Percentiles rank a stretch among this genome's conserved stretches.
Conservation (phyloP, 2,888 invertebrate species). For the Acanthopleura granulata region DNA sequence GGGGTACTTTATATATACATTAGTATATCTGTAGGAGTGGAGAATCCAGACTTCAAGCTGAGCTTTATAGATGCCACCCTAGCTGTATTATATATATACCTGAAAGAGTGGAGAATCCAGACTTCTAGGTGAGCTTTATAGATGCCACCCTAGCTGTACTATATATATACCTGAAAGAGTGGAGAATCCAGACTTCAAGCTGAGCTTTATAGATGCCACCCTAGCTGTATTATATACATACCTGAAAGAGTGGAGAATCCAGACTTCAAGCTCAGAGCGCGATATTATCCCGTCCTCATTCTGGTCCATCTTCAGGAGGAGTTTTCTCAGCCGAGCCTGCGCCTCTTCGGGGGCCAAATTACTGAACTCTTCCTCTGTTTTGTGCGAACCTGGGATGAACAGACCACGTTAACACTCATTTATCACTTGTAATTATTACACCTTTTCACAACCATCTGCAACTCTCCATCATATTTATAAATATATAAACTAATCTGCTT, state of each 20-base stretch:
- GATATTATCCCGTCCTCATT: conserved; percentile 85
- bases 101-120: conserved; percentile 93
- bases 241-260: conserved; percentile 91
- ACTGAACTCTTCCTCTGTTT: conserved; percentile 90
- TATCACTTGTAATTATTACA: too few relatives aligned
- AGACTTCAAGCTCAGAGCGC: conserved; percentile 86
- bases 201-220: conserved; percentile 66
- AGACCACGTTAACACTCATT: not conserved
- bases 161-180: conserved; percentile 85
- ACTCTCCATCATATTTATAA: too few relatives aligned
- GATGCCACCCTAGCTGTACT: too few relatives aligned
- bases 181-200: conserved; percentile 91
- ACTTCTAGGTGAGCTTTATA: conserved; percentile 88
- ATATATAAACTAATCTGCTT: too few relatives aligned
- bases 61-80: too few relatives aligned
- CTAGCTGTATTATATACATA: conserved; percentile 33
- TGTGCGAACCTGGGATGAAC: conserved; percentile 48
- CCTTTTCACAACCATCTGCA: too few relatives aligned
- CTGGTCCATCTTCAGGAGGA: conserved; percentile 89
- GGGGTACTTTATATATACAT: too few relatives aligned
- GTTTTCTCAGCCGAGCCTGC: conserved; percentile 79
- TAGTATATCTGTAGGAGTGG: conserved; percentile 84
- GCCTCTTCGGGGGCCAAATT: conserved; percentile 88
- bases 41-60: conserved; percentile 95
- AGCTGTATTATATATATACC: too few relatives aligned